Conservation (phyloP, 92 coral and sea anemone genomes). For the Ricordea florida region DNA sequence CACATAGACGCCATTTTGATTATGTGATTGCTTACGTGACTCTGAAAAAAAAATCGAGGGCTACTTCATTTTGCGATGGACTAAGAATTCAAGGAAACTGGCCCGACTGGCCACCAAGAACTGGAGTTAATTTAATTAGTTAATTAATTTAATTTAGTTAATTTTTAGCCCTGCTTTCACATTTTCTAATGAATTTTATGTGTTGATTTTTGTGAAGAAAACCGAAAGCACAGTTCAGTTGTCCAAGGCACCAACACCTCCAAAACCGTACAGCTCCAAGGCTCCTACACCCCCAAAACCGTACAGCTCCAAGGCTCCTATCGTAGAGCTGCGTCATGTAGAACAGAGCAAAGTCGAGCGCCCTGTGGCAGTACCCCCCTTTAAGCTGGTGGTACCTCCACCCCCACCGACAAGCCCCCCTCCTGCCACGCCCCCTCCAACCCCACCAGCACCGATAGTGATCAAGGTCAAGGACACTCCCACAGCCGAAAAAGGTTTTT, state of each 20-base stretch:
- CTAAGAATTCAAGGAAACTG: too few relatives aligned
- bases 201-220: too few relatives aligned
- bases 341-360: slow-evolving; percentile 16
- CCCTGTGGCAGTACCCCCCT: slow-evolving; percentile 25
- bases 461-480: background rate
- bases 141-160: too few relatives aligned
- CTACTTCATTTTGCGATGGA: too few relatives aligned
- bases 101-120: too few relatives aligned
- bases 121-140: too few relatives aligned
- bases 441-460: background rate
- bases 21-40: too few relatives aligned
- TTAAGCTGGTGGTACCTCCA: slow-evolving; percentile 44
- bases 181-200: too few relatives aligned
- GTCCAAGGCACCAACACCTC: background rate
- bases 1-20: too few relatives aligned
- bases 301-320: slow-evolving; percentile 15
- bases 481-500: slow-evolving; percentile 11
- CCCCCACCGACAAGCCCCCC: slow-evolving; percentile 57
- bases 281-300: slow-evolving; percentile 13
- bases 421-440: slow-evolving; percentile 62
- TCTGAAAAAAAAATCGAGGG: too few relatives aligned
- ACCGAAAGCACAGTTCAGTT: background rate
- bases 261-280: background rate
- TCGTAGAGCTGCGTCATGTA: slow-evolving; percentile 74
- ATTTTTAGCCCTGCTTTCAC: too few relatives aligned